Conservation (phyloP, 2,797 vertebrate species). For the Sebastes jordani region DNA sequence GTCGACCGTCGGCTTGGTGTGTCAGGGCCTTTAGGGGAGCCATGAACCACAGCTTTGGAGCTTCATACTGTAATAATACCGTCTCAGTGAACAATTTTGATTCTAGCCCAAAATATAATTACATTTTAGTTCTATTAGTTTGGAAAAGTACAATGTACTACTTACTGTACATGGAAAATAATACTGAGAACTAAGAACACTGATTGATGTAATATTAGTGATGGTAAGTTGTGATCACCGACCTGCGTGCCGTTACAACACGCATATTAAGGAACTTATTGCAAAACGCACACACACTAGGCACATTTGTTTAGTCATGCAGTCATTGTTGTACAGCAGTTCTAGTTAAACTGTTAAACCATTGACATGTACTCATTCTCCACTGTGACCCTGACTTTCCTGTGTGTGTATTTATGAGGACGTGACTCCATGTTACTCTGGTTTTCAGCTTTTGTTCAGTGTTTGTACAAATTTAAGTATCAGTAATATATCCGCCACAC, state of each 20-base stretch:
- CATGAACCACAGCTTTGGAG: neutral
- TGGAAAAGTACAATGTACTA: conserved; percentile 10
- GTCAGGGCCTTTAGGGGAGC: neutral
- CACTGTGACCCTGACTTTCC: neutral
- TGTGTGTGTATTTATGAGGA: neutral
- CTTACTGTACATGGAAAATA: conserved; percentile 4
- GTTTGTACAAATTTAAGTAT: neutral
- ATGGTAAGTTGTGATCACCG: neutral
- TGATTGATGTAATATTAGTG: neutral
- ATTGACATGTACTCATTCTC: neutral
- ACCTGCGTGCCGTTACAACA: neutral
- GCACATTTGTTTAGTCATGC: neutral
- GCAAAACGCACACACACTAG: neutral
- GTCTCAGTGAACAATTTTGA: neutral
- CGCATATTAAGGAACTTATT: conserved; percentile 5
- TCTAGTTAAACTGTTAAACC: neutral
- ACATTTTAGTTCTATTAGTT: neutral
- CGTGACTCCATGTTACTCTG: neutral
- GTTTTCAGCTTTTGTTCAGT: neutral
- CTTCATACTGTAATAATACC: neutral
- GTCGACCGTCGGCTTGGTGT: no score
- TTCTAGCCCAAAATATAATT: neutral
- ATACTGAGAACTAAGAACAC: neutral
- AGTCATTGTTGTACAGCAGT: neutral
- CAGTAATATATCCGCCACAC: neutral